Evolutionary conservation across 2,888 invertebrate genomes (phyloP).

Genomic region (Carabus problematicus): DNA sequence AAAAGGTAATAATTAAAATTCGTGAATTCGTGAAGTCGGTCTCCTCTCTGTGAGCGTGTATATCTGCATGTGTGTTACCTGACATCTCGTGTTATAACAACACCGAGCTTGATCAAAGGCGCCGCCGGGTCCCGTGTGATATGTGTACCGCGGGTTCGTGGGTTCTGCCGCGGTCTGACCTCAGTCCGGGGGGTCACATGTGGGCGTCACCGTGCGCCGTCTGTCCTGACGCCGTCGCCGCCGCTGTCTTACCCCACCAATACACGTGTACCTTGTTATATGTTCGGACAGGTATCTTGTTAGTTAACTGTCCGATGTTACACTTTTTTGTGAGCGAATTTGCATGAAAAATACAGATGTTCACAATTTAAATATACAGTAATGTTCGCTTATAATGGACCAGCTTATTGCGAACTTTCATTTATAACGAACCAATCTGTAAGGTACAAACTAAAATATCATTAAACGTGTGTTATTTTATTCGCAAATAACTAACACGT

Average conservation of each 20-base stretch:
- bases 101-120: conserved; percentile 25
- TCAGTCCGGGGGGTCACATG: conserved; percentile 15
- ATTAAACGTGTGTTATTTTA: too few species aligned
- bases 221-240: conserved; percentile 17
- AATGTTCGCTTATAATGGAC: too few species aligned
- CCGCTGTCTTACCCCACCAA: conserved; percentile 16
- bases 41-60: conserved; percentile 1
- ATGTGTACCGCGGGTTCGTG: too few species aligned
- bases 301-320: too few species aligned
- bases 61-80: conserved; percentile 4
- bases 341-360: too few species aligned
- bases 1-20: conserved; percentile 12
- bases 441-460: too few species aligned
- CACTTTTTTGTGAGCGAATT: too few species aligned
- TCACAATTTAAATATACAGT: too few species aligned
- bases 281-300: too few species aligned
- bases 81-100: conserved; percentile 17
- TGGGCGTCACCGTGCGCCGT: conserved; percentile 16
- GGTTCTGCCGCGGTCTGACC: conserved; percentile 11
- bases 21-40: conserved; percentile 11
- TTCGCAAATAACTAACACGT: too few species aligned
- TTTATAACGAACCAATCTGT: too few species aligned
- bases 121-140: conserved; percentile 18
- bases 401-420: too few species aligned
- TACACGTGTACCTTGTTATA: neutral